Percentiles rank a stretch among this genome's conserved stretches.
Evolutionary conservation across 1,140 invertebrate species (phyloP).

Genomic region (Leptinotarsa lineolata): DNA sequence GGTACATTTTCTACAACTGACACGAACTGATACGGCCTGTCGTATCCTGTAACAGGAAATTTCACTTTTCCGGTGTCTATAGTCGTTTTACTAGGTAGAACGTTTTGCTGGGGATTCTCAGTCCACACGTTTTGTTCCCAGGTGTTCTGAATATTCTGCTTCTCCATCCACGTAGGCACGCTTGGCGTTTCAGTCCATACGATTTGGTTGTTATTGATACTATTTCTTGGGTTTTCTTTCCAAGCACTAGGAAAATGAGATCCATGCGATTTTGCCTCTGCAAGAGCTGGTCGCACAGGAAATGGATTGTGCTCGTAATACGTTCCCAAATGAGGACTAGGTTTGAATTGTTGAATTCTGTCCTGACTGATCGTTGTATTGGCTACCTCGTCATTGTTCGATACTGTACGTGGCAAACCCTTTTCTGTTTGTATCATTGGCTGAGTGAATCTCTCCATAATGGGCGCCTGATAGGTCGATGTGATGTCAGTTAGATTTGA

Average conservation of each 20-base stretch:
- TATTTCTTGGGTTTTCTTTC: background rate
- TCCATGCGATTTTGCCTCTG: slow-evolving; percentile 32
- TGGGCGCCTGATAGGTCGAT: background rate
- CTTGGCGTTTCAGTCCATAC: slow-evolving; percentile 15
- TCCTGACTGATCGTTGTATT: background rate
- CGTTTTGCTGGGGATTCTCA: background rate
- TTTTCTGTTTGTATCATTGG: background rate
- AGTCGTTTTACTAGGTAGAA: background rate
- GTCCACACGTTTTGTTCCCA: background rate
- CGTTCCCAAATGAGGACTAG: slow-evolving; percentile 20
- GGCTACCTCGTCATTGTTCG: background rate
- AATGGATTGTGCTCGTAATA: slow-evolving; percentile 46
- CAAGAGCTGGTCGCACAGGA: slow-evolving; percentile 46
- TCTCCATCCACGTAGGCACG: slow-evolving; percentile 7
- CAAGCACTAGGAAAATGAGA: slow-evolving; percentile 7
- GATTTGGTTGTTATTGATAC: background rate
- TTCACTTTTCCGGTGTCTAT: slow-evolving; percentile 19
- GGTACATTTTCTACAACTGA: slow-evolving; percentile 8
- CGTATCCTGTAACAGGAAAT: slow-evolving; percentile 36
- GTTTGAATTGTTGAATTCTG: background rate
- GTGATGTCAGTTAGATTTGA: background rate
- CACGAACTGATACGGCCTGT: slow-evolving; percentile 38
- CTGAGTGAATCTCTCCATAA: slow-evolving; percentile 9
- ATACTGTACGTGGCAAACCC: background rate
- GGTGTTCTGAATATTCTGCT: slow-evolving; percentile 8